Evolutionary conservation across 1,140 invertebrate genomes (phyloP), one percentile per base, ranked within the genome.

Genomic region (Cardiocondyla obscurior): DNA sequence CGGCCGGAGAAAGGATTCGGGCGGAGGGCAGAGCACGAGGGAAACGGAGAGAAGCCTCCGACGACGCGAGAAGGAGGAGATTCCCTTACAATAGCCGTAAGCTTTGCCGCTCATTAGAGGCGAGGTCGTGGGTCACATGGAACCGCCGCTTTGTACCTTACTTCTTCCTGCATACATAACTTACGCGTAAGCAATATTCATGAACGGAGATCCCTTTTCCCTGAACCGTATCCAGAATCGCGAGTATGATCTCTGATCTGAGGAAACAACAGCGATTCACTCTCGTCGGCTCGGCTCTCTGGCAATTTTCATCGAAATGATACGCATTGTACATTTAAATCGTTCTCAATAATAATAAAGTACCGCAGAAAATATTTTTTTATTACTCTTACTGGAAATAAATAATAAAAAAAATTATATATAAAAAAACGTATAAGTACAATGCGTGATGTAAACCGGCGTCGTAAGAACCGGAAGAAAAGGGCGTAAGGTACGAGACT

Each of bases 61-160:
- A 64, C 74, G 81, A 87, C 58, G 83, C 81, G 79, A 81, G 85
- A n/a, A 42, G 82, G 85, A 87, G 65, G 53, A 87, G 86, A 60
- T 70, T 70, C 65, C 82, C 46, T 86, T 85, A 92, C 91, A 93
- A 92, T 93, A 91, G 90, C 91, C 89, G 88, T 87, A 79, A 79
- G 90, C 90, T 90, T 89, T 77, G 90, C 85, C 88, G 90, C 88
- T 93, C 92, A 93, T 93, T 93, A 93, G 90, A 91, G 90, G 70
- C 67, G 62, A 83, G 90, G 91, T 92, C 91, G 85, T 76, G 88
- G 90, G 90, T 90, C 88, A 81, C 62, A 67, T 53, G 74, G 58
- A 70, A 86, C 77, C 85, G 73, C 82, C 85, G 82, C 81, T 90
- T 88, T 85, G 89, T 87, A 44, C 70, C 58, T 82, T 77, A 72